These are phyloP conservation scores for Hassar affinis DNA, from an alignment of 2,113 vertebrate species.

Conservation along the genomic window DNA sequence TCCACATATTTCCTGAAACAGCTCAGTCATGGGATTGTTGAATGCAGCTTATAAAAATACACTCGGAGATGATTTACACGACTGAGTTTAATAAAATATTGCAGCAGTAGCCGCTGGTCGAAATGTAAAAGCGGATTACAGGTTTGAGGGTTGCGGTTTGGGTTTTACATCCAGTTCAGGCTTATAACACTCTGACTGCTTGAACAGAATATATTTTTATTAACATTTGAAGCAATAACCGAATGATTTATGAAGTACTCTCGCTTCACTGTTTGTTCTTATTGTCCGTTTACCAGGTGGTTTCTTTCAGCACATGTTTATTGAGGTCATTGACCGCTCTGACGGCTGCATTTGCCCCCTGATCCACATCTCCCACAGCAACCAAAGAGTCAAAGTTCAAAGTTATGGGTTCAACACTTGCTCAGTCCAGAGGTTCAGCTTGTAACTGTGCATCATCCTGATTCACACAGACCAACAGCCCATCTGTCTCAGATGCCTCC, in stretches of 20 bases:
- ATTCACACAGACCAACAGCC: constrained; percentile 46
- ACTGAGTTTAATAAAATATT: constrained; percentile 5
- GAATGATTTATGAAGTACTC: background rate
- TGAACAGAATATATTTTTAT: background rate
- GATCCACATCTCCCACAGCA: constrained; percentile 28
- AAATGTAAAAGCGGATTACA: background rate
- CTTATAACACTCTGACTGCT: background rate
- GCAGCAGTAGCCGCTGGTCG: background rate
- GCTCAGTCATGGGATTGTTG: background rate
- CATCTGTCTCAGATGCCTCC: constrained; percentile 38
- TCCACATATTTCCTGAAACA: constrained; percentile 19
- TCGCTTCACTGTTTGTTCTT: background rate
- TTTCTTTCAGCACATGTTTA: constrained; percentile 48
- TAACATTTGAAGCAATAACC: background rate
- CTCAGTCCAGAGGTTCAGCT: constrained; percentile 23
- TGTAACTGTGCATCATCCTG: background rate
- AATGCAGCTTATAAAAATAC: constrained; percentile 3
- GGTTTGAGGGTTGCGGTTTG: background rate
- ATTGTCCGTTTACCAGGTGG: constrained; percentile 7
- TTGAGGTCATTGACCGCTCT: constrained; percentile 53
- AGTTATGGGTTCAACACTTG: constrained; percentile 12
- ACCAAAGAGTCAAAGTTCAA: constrained; percentile 6
- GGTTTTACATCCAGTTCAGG: background rate
- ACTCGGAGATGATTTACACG: background rate
- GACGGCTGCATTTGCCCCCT: constrained; percentile 51